phyloP scores from a whole-genome alignment of 2,797 vertebrate genomes.

The Gila robusta region DNA sequence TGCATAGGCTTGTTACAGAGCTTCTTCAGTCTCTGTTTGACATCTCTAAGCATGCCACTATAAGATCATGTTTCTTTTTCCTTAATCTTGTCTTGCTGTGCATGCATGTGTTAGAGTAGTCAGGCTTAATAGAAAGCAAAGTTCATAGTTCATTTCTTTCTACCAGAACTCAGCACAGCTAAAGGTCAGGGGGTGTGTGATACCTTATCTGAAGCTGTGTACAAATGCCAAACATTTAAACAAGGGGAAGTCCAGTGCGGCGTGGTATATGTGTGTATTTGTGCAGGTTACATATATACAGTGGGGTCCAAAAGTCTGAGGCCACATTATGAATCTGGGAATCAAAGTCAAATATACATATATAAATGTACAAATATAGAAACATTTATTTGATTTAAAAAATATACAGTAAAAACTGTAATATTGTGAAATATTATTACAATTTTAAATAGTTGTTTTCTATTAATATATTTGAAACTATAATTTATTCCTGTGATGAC shows the following conservation, averaged over 20 bases:
- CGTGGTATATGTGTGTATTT: not conserved
- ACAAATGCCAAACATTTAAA: constrained; percentile 40
- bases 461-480: not conserved
- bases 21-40: not conserved
- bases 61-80: constrained; percentile 6
- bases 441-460: not conserved
- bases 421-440: not conserved
- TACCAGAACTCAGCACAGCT: constrained; percentile 38
- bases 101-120: not conserved
- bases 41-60: not conserved
- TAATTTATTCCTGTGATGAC: not conserved
- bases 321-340: not conserved
- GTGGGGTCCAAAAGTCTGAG: not conserved
- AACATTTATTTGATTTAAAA: not conserved
- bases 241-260: not conserved
- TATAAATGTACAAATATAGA: too few species aligned
- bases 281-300: not conserved
- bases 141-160: constrained; percentile 46
- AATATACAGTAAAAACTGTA: not conserved
- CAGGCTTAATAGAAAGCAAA: constrained; percentile 25
- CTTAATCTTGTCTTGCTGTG: not conserved
- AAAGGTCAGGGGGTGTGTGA: constrained; percentile 55
- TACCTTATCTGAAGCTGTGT: constrained; percentile 49
- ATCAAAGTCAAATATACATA: not conserved
- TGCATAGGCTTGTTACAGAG: not conserved